Evolutionary conservation across 2,113 vertebrate genomes (phyloP).

Genomic region (Aptenodytes patagonicus): DNA sequence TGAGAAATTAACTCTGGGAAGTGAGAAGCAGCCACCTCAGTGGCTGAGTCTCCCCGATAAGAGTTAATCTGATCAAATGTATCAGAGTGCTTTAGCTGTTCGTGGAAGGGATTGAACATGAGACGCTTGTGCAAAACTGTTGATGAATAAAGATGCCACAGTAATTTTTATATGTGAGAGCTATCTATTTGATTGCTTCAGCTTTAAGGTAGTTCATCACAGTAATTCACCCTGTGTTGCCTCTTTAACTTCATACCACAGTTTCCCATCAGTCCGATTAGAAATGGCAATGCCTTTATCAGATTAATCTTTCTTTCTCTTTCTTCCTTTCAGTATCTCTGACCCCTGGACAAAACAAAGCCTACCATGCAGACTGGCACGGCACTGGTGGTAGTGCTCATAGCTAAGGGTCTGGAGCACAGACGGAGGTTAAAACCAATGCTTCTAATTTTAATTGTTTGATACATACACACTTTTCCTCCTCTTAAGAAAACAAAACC

Average conservation of each 20-base stretch:
- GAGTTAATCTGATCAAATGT: constrained; percentile 78
- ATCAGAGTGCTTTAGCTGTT: constrained; percentile 71
- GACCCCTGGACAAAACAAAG: constrained; percentile 51
- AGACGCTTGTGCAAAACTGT: constrained; percentile 62
- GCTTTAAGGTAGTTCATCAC: constrained; percentile 76
- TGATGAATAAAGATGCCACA: constrained; percentile 75
- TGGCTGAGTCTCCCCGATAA: not conserved
- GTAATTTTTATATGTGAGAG: constrained; percentile 78
- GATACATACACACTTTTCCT: not conserved
- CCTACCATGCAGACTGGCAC: not conserved
- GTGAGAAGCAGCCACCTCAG: constrained; percentile 18
- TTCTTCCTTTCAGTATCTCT: constrained; percentile 42
- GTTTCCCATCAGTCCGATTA: constrained; percentile 81
- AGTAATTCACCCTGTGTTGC: constrained; percentile 73
- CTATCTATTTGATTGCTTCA: constrained; percentile 82
- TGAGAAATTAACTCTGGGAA: constrained; percentile 70
- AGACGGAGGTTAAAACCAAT: constrained; percentile 4
- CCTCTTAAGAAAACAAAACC: not conserved
- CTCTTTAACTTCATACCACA: constrained; percentile 63
- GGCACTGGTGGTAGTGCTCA: not conserved
- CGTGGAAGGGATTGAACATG: constrained; percentile 15
- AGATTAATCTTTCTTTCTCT: constrained; percentile 70
- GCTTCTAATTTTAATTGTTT: not conserved
- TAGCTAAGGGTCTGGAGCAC: not conserved
- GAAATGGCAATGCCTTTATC: constrained; percentile 74